Conservation (phyloP, 1,140 invertebrate species). For the Bombus confusus region DNA sequence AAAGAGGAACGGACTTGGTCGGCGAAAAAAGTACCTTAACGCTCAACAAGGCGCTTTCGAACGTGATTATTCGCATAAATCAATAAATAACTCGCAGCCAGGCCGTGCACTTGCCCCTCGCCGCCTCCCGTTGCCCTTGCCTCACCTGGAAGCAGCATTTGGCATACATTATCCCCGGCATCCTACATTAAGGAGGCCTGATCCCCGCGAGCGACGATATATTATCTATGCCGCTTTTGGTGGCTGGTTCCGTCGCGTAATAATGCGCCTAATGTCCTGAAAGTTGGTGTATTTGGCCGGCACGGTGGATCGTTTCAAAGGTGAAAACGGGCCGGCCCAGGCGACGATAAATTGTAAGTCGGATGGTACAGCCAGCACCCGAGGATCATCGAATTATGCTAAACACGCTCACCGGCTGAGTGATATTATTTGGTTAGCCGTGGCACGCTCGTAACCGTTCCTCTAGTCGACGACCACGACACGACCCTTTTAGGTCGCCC, state of each 20-base stretch:
- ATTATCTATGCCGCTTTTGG: constrained; percentile 69
- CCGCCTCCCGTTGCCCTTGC: background rate
- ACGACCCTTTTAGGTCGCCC: background rate
- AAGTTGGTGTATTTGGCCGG: constrained; percentile 54
- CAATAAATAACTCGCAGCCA: constrained; percentile 70
- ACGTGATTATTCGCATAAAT: constrained; percentile 74
- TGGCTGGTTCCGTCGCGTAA: constrained; percentile 62
- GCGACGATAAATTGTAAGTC: constrained; percentile 66
- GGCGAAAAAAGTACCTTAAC: constrained; percentile 58
- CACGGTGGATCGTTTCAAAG: constrained; percentile 46
- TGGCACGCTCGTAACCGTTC: constrained; percentile 32
- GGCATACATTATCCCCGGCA: constrained; percentile 66
- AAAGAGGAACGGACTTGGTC: constrained; percentile 42
- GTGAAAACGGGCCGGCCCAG: constrained; percentile 49
- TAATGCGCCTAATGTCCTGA: constrained; percentile 67
- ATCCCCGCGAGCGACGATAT: constrained; percentile 68
- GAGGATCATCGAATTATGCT: constrained; percentile 72
- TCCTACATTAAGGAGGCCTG: constrained; percentile 55
- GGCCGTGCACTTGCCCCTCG: background rate
- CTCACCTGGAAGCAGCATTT: constrained; percentile 56
- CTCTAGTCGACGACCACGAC: constrained; percentile 2
- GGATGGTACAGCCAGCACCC: constrained; percentile 26
- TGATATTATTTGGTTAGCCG: constrained; percentile 61
- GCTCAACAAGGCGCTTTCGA: constrained; percentile 68
- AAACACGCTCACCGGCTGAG: constrained; percentile 58